These are phyloP conservation scores for Rhegmatorhina hoffmannsi DNA, from an alignment of 2,113 vertebrate species.

Conservation along the genomic window DNA sequence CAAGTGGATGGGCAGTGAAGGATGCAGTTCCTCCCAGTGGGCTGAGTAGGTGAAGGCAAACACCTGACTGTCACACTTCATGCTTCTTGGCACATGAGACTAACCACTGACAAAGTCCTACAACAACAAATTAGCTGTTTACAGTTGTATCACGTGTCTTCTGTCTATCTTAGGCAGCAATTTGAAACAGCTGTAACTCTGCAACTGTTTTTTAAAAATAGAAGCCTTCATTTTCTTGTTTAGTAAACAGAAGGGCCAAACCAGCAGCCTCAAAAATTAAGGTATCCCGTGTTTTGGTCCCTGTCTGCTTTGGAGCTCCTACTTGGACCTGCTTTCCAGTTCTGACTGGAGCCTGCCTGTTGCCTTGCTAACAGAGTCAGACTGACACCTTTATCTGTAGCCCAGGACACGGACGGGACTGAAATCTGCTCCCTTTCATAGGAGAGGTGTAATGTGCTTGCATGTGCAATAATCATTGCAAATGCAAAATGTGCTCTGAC, in stretches of 20 bases:
- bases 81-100: accelerated
- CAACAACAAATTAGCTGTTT: background rate
- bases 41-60: background rate
- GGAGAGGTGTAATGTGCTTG: background rate
- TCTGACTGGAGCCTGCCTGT: background rate
- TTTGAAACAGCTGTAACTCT: background rate
- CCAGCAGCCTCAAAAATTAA: accelerated
- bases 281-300: accelerated
- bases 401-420: background rate
- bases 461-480: accelerated
- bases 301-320: background rate
- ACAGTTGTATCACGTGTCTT: background rate
- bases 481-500: background rate
- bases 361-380: background rate
- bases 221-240: background rate
- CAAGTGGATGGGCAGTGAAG: background rate
- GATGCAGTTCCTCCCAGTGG: accelerated
- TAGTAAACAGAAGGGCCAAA: background rate
- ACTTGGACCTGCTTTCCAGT: accelerated
- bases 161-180: accelerated
- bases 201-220: background rate
- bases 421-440: accelerated
- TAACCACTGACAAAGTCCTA: background rate
- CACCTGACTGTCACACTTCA: accelerated
- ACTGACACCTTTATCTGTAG: background rate